Base-by-base conservation (phyloP, 1,140 invertebrate genomes). In the Pseudomyrmex concolor region DNA sequence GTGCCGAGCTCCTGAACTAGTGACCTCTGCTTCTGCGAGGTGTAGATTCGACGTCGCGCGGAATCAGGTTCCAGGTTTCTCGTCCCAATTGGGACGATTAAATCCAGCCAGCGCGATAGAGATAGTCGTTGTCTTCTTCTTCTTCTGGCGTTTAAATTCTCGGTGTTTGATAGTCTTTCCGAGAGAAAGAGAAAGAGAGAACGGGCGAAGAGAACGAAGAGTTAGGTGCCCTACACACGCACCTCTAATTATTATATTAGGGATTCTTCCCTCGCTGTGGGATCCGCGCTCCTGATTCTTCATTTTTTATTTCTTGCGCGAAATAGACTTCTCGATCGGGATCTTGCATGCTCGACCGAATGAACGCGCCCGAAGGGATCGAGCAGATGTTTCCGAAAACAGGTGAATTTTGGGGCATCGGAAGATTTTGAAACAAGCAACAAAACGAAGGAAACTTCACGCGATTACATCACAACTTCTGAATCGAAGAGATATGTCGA, bases 191-290 rank as follows among this genome's bases (percentile, higher is more conserved):
- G 70, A 66, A 12, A 19, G 9, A 66, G 4, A 34, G 34, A 34
- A 34, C 34, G 5, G 34, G 5, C 34, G 34, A 34, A 34, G 5
- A 34, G 34, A 34, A 34, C 34, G 34, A 34, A 34, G 34, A 34
- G 34, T 34, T 34, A 34, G 63, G 8, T 34, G 7, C 54, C 45
- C 50, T 22, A 51, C 48, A 19, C 86, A 88, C 86, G 86, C 86
- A 88, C 80, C 62, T 19, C 1, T 77, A 66, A 88, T 88, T 88
- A 87, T 83, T 87, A 85, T 77, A 83, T 82, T 85, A 72, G 83
- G 68, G 60, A 68, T 68, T 64, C 74, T 54, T 10, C 34, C 8
- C n/a, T 10, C 54, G 67, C 70, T 80, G 34, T 54, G 54, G 76
- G 85, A 71, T 72, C 51, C 50, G 25, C 50, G 45, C 50, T 19